Base-by-base conservation (phyloP, 2,113 vertebrate species). In the Bubo scandiacus region DNA sequence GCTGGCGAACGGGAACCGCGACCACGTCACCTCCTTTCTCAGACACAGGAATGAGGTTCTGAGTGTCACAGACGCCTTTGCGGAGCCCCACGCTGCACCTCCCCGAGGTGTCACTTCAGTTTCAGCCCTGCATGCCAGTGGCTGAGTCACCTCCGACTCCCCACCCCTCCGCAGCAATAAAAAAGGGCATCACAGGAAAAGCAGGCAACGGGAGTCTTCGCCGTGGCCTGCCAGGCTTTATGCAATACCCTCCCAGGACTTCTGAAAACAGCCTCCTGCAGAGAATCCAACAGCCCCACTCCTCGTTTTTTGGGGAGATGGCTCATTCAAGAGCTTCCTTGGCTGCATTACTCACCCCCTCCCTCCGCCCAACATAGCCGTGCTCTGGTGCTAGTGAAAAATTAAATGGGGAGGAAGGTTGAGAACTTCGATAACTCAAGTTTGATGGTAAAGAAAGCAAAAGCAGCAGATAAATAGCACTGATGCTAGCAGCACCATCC, bases 321-420 rank as follows among this genome's bases (percentile, higher is more conserved):
- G 13, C 57, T 87, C 40, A 10, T 12, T 13, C 10, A 3, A 47
- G 40, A 57, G 10, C 10, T 57, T 25, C 49, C 29, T 52, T 5
- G 20, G 43, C 57, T 36, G 12, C 49, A 8, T 12, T 43, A 12
- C 10, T 40, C 66, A n/a, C 4, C 18, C 32, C 26, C 25, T 3
- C 36, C 36, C 15, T 23, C 29, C 17, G 4, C 20, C 27, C 36
- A 34, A 47, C 11, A 11, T 7, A 26, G 0, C 47, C 52, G 27
- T 52, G 40, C 23, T 65, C 10, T 12, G 38, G 25, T 1, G 14
- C 25, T 25, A 36, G 30, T 12, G 52, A 22, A 74, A 88, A 54
- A 3, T 4, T 36, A 81, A 27, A 0, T 0, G 8, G 34, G n/a
- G 62, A 30, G 43, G 25, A 65, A 74, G 14, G 45, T 0, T 34